A percentile compares a stretch with the other conserved stretches of the same genome.
phyloP scores from a whole-genome alignment of 1,140 invertebrate species.

The Sipha flava region DNA sequence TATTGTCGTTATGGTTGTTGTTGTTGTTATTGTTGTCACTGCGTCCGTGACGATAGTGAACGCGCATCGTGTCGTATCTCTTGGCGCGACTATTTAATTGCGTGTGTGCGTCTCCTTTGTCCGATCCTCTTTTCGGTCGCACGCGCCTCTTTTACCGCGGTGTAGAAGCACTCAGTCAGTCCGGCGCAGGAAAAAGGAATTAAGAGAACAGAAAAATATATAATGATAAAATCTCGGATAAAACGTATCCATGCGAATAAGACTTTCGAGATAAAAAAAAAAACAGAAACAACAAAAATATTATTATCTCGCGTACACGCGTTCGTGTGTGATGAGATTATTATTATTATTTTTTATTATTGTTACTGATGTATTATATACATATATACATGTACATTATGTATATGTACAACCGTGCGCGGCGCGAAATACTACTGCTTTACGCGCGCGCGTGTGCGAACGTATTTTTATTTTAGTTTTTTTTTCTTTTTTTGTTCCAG shows the following conservation, averaged over 20 bases:
- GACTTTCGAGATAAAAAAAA: background rate
- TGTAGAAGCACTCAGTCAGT: too few species aligned
- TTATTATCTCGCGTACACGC: background rate
- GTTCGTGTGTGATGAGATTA: background rate
- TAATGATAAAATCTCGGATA: background rate
- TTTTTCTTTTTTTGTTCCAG: too few species aligned
- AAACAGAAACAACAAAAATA: background rate
- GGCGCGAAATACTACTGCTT: too few species aligned
- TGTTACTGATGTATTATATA: background rate
- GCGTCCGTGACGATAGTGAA: background rate
- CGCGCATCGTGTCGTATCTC: background rate
- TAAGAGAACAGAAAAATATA: background rate
- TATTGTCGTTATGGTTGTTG: too few species aligned
- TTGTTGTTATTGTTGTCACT: too few species aligned
- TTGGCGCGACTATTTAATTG: background rate
- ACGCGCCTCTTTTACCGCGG: too few species aligned
- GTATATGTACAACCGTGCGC: too few species aligned
- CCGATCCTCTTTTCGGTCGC: too few species aligned
- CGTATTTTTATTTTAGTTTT: too few species aligned
- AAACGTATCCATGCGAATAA: background rate
- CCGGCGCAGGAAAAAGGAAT: too few species aligned
- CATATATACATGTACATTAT: background rate
- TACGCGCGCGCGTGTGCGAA: too few species aligned
- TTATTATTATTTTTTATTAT: background rate
- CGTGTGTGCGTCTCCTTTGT: background rate